Evolutionary conservation across 2,113 vertebrate genomes (phyloP).

Genomic region (Corvus hawaiiensis): DNA sequence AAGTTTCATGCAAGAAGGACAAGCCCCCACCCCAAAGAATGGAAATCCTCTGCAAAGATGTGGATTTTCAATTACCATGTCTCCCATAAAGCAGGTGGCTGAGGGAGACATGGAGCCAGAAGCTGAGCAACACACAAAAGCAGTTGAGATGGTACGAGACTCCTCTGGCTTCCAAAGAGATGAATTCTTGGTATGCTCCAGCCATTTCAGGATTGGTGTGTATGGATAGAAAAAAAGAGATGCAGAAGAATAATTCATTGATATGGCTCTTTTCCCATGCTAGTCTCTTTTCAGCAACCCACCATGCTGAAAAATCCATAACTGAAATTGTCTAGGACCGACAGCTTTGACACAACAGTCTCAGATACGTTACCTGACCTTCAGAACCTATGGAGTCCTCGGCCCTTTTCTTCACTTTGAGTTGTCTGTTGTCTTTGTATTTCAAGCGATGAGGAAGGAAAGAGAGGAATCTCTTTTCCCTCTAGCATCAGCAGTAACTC

Average conservation of each 20-base stretch:
- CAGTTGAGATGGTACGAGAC: background rate
- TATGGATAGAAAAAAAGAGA: background rate
- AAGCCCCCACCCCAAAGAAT: background rate
- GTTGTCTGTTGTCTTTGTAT: fast-evolving
- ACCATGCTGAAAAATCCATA: background rate
- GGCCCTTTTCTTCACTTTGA: background rate
- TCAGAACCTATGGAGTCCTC: background rate
- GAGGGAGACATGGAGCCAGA: background rate
- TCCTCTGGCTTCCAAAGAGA: background rate
- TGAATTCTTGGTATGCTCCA: background rate
- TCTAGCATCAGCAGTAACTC: background rate
- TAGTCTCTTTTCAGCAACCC: background rate
- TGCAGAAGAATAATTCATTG: background rate
- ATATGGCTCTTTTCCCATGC: background rate
- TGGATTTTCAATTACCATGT: background rate
- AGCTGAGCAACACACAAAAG: background rate
- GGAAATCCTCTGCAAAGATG: background rate
- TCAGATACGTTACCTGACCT: background rate
- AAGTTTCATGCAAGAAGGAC: background rate
- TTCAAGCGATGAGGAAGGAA: background rate
- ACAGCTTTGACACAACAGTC: background rate
- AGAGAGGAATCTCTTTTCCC: background rate
- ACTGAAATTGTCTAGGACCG: fast-evolving
- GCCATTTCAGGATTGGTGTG: background rate
- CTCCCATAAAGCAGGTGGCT: background rate